Evolutionary conservation across 2,113 vertebrate species (phyloP).

Genomic region (Struthio camelus): DNA sequence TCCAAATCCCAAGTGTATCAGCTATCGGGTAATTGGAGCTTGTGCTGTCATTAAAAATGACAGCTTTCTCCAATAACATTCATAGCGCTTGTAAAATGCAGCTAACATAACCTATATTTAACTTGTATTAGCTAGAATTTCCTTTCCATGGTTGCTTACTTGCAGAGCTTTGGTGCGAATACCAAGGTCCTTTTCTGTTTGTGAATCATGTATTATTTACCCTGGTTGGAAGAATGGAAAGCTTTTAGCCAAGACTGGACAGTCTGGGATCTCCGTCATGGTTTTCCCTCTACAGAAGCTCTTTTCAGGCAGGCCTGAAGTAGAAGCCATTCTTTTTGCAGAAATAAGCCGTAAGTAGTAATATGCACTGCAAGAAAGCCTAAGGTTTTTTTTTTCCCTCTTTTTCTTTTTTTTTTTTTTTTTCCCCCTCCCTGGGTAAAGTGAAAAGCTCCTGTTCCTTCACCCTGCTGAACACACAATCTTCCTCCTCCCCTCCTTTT

Average conservation of each 20-base stretch:
- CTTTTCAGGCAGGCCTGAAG: constrained; percentile 36
- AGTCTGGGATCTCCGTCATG: neutral
- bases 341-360: neutral
- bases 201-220: neutral
- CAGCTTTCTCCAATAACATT: constrained; percentile 81
- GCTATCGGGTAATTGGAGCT: constrained; percentile 80
- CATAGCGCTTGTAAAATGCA: constrained; percentile 80
- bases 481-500: no score
- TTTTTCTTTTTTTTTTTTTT: neutral
- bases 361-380: neutral
- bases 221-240: constrained; percentile 7
- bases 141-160: constrained; percentile 66
- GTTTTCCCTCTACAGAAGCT: constrained; percentile 7
- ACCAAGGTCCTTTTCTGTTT: constrained; percentile 11
- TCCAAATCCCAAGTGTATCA: constrained; percentile 76
- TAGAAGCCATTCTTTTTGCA: constrained; percentile 59
- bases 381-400: neutral
- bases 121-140: constrained; percentile 73
- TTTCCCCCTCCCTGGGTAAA: neutral
- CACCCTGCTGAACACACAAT: neutral
- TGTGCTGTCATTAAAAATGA: constrained; percentile 84
- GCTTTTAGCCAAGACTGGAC: constrained; percentile 36
- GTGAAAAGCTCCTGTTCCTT: neutral
- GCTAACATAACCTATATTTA: constrained; percentile 81
- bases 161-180: constrained; percentile 18